Evolutionary conservation across 2,113 vertebrate species (phyloP).

Genomic region (Sander vitreus): DNA sequence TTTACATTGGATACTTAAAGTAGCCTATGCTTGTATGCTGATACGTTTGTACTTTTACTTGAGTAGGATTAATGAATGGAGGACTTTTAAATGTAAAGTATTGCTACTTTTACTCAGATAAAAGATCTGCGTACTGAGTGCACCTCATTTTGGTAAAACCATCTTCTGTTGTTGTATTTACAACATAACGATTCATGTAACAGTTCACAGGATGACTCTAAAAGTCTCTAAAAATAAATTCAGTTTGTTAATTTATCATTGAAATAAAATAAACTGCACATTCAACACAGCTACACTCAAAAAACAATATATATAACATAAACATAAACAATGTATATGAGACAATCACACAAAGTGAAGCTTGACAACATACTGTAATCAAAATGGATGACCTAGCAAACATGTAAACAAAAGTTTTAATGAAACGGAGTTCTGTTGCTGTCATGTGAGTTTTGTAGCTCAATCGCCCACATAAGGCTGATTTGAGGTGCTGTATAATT

Average conservation of each 20-base stretch:
- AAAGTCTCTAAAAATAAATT: neutral
- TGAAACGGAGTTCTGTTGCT: constrained; percentile 43
- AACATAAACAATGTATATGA: neutral
- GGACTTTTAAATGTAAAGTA: too few relatives aligned
- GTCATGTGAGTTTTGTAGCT: constrained; percentile 53
- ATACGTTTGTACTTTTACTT: too few relatives aligned
- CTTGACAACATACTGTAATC: neutral
- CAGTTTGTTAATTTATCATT: neutral
- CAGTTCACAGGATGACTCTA: neutral
- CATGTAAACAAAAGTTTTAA: constrained; percentile 48
- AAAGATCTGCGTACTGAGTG: too few relatives aligned
- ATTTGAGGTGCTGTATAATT: constrained; percentile 67
- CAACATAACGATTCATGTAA: neutral
- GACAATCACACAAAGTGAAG: neutral
- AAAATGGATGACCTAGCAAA: constrained; percentile 26
- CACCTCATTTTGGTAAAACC: neutral
- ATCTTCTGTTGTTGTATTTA: neutral
- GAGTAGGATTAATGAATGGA: too few relatives aligned
- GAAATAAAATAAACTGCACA: neutral
- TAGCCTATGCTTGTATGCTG: too few relatives aligned
- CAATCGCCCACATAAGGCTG: constrained; percentile 63
- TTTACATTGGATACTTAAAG: too few relatives aligned
- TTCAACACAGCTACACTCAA: constrained; percentile 2
- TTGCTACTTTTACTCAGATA: too few relatives aligned
- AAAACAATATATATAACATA: neutral